A percentile compares a stretch with the other conserved stretches of the same genome.
Conservation (phyloP, 2,797 vertebrate genomes). For the Aldrovandia affinis region DNA sequence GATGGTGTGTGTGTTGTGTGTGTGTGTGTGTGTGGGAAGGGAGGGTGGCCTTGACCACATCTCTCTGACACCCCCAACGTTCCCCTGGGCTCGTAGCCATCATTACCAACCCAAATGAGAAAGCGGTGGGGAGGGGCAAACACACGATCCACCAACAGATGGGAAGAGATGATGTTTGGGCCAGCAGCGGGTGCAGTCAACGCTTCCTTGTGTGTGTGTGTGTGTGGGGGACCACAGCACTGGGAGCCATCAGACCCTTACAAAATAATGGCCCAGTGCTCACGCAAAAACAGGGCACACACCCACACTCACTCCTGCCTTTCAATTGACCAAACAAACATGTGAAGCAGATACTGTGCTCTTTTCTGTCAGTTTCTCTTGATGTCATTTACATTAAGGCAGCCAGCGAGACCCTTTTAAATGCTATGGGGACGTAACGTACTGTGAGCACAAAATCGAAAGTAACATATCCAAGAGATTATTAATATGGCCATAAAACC, state of each 20-base stretch:
- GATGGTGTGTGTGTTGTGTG: neutral
- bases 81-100: neutral
- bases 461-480: neutral
- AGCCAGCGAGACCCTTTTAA: neutral
- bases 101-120: neutral
- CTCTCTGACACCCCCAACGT: neutral
- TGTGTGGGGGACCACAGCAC: neutral
- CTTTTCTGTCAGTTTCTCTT: neutral
- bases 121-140: neutral
- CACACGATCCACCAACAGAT: neutral
- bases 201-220: neutral
- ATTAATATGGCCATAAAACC: neutral
- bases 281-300: neutral
- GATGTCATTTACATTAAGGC: neutral
- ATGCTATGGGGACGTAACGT: neutral
- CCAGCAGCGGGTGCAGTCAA: neutral
- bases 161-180: neutral
- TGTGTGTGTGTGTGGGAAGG: neutral
- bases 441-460: neutral
- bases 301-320: neutral
- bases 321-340: neutral
- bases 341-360: neutral
- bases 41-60: neutral
- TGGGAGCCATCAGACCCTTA: neutral
- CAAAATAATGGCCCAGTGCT: too few relatives aligned